Evolutionary conservation across 2,113 vertebrate species (phyloP).

Genomic region (Macquaria ambigua): DNA sequence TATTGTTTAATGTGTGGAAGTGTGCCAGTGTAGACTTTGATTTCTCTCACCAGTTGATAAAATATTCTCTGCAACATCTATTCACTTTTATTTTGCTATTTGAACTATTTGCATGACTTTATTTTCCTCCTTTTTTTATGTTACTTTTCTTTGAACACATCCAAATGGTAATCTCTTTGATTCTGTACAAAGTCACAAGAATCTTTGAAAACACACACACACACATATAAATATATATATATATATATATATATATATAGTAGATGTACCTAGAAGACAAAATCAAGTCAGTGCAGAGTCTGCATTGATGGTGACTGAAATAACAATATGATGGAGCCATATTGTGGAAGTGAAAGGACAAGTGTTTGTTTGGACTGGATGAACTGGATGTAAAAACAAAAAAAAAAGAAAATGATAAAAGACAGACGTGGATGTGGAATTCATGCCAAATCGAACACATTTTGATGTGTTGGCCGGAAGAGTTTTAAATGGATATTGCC

Average conservation of each 20-base stretch:
- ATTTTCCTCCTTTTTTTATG: constrained; percentile 30
- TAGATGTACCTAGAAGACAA: constrained; percentile 71
- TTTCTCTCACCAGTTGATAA: constrained; percentile 47
- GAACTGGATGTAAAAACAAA: constrained; percentile 46
- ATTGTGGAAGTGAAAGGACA: constrained; percentile 47
- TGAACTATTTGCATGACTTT: constrained; percentile 73
- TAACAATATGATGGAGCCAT: constrained; percentile 58
- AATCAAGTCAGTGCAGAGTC: constrained; percentile 46
- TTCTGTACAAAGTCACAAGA: constrained; percentile 80
- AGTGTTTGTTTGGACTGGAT: constrained; percentile 42
- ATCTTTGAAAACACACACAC: constrained; percentile 67
- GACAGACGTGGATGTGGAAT: constrained; percentile 42
- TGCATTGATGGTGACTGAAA: constrained; percentile 51
- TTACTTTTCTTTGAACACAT: constrained; percentile 45
- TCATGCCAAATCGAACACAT: constrained; percentile 65
- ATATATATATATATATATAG: constrained; percentile 66
- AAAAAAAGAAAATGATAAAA: constrained; percentile 26
- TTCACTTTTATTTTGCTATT: constrained; percentile 61
- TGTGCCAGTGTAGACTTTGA: constrained; percentile 55
- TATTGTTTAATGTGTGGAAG: constrained; percentile 54
- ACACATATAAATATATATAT: constrained; percentile 46
- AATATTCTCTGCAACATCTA: constrained; percentile 41
- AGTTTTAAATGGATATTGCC: constrained; percentile 33
- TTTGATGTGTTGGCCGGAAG: constrained; percentile 27
- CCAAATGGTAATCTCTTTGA: constrained; percentile 60